Percentiles rank a stretch among this genome's conserved stretches.
These are phyloP conservation scores for Germaria angustata DNA, from an alignment of 2,888 invertebrate species.

Conservation along the genomic window DNA sequence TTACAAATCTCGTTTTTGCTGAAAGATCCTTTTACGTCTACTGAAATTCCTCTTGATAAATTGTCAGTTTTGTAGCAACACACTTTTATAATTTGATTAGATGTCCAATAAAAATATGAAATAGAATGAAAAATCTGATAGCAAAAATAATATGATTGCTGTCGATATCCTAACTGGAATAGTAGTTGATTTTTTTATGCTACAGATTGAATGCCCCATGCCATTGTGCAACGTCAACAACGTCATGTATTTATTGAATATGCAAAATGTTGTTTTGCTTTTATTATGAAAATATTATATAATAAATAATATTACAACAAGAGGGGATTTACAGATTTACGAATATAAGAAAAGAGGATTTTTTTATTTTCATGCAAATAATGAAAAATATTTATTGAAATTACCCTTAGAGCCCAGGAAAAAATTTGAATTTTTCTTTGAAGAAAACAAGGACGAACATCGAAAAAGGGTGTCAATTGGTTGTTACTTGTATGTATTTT, in stretches of 20 bases:
- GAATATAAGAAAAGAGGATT: neutral
- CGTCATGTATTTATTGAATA: constrained; percentile 58
- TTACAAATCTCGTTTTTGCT: no score
- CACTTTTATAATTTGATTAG: neutral
- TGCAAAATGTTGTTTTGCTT: constrained; percentile 61
- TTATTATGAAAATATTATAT: constrained; percentile 51
- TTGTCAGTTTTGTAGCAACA: no score
- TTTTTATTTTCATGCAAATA: constrained; percentile 7
- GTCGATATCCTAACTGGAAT: constrained; percentile 10
- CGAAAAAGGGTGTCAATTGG: constrained; percentile 69
- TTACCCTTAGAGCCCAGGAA: constrained; percentile 61
- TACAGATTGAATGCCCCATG: neutral
- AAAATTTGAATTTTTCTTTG: neutral
- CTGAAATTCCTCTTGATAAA: no score
- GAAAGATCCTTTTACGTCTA: no score
- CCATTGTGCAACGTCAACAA: constrained; percentile 35
- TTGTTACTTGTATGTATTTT: constrained; percentile 58
- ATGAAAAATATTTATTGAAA: constrained; percentile 60
- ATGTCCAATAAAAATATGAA: constrained; percentile 9
- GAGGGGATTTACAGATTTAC: constrained; percentile 26
- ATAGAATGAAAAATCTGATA: constrained; percentile 9
- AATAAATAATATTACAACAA: constrained; percentile 48
- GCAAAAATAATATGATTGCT: constrained; percentile 36
- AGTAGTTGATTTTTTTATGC: neutral
- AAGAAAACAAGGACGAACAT: neutral